These are phyloP conservation scores for Porphyrio hochstetteri DNA, from an alignment of 2,113 vertebrate genomes.

Conservation along the genomic window DNA sequence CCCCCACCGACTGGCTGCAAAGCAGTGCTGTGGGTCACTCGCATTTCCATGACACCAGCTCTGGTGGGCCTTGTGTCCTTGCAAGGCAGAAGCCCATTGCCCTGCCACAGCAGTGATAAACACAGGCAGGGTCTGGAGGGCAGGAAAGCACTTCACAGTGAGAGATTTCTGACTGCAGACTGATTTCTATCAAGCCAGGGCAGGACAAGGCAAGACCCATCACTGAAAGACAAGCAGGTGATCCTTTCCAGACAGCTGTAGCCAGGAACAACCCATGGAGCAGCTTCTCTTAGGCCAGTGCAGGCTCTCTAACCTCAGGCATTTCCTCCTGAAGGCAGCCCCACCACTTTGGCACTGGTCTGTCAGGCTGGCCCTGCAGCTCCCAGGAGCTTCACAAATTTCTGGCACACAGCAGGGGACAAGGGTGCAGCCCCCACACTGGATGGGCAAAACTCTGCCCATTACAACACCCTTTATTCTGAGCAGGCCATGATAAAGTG, in stretches of 20 bases:
- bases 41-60: fast-evolving
- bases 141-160: not conserved
- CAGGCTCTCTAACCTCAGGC: not conserved
- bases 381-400: not conserved
- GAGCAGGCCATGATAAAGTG: fast-evolving
- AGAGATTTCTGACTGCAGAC: not conserved
- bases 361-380: not conserved
- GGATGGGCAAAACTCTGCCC: too few relatives aligned
- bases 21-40: fast-evolving
- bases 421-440: not conserved
- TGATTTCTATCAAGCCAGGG: not conserved
- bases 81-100: not conserved
- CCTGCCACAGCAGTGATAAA: not conserved
- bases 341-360: fast-evolving
- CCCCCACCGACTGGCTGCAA: fast-evolving
- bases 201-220: not conserved
- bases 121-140: not conserved
- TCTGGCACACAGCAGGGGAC: not conserved
- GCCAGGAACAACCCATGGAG: not conserved
- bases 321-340: not conserved
- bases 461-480: not conserved
- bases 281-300: not conserved
- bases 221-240: not conserved
- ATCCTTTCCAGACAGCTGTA: not conserved
- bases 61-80: not conserved